Evolutionary conservation across 2,797 vertebrate genomes (phyloP).

Genomic region (Semotilus atromaculatus): DNA sequence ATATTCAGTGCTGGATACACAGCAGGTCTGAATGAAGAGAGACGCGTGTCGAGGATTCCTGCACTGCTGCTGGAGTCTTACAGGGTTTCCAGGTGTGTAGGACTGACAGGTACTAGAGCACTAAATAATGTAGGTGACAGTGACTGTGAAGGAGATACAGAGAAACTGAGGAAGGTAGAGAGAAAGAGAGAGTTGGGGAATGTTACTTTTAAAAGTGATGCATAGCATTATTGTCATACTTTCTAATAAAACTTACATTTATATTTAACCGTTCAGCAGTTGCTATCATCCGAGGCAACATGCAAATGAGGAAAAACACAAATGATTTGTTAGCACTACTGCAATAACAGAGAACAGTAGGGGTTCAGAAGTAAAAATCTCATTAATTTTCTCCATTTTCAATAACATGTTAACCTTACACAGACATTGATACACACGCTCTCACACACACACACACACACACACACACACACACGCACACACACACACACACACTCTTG

Average conservation of each 20-base stretch:
- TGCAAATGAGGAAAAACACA: background rate
- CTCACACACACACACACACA: no score
- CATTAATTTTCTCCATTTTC: background rate
- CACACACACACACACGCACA: no score
- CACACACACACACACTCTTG: no score
- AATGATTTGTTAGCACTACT: no score
- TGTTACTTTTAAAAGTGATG: background rate
- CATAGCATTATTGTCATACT: background rate
- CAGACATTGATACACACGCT: background rate
- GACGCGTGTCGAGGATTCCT: background rate
- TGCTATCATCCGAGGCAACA: background rate
- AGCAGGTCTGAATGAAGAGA: conserved; percentile 18
- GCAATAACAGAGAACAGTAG: background rate
- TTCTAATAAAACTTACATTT: background rate
- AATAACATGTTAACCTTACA: background rate
- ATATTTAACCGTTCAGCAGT: background rate
- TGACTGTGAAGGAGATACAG: conserved; percentile 1
- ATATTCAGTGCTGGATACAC: conserved; percentile 3
- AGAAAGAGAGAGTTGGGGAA: background rate
- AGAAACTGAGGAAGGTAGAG: background rate
- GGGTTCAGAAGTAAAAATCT: background rate
- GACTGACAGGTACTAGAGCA: conserved; percentile 18
- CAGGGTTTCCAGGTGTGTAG: conserved; percentile 26
- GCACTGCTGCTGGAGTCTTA: background rate
- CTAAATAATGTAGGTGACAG: conserved; percentile 22